These are phyloP conservation scores for Oegoconia quadripuncta DNA, from an alignment of 2,888 invertebrate species.

Conservation along the genomic window DNA sequence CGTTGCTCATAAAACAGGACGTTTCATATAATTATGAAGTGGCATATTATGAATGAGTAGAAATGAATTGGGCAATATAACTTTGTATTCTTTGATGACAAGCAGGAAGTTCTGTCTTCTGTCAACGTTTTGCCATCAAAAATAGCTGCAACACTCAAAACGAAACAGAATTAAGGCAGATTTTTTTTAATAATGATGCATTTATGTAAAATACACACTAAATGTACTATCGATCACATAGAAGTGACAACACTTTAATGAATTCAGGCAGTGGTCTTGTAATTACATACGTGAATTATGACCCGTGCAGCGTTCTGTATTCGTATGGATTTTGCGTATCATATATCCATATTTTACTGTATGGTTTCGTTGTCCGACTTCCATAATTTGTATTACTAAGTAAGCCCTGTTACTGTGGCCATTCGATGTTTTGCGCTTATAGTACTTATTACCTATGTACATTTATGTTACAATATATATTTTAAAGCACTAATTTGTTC, in stretches of 20 bases:
- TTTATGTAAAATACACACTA: neutral
- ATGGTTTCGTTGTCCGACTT: constrained; percentile 47
- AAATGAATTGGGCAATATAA: constrained; percentile 17
- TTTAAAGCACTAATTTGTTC: too few relatives aligned
- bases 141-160: neutral
- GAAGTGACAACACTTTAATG: neutral
- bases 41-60: constrained; percentile 11
- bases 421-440: constrained; percentile 3
- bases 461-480: too few relatives aligned
- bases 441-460: too few relatives aligned
- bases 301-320: constrained; percentile 24
- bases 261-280: constrained; percentile 9
- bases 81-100: constrained; percentile 8
- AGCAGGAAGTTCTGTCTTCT: constrained; percentile 12
- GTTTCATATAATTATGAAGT: constrained; percentile 17
- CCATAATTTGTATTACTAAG: constrained; percentile 18
- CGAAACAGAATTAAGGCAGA: neutral
- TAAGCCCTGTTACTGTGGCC: constrained; percentile 26
- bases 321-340: constrained; percentile 42
- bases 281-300: constrained; percentile 26
- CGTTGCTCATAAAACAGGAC: constrained; percentile 9
- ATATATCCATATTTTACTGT: constrained; percentile 36
- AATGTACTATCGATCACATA: neutral
- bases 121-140: constrained; percentile 10
- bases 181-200: too few relatives aligned